Evolutionary conservation across 2,888 invertebrate species (phyloP), one percentile per base, ranked within the genome.

Genomic region (Bellardia pandia): DNA sequence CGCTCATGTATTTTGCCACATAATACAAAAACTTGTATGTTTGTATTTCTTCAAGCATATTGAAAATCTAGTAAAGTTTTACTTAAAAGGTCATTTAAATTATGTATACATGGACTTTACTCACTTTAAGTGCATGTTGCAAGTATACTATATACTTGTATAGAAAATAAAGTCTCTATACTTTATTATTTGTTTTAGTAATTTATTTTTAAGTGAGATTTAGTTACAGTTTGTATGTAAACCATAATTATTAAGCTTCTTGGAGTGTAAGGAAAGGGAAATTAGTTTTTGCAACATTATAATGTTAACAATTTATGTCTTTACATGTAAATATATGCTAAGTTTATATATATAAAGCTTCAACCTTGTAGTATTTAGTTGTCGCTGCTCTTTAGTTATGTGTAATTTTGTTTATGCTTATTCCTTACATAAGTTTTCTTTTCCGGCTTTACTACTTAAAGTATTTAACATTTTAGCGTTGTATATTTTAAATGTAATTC

Each of bases 21-120:
- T 60, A 30, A 30, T 4, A 33, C 51, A 40, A 42, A 2, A 16
- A 16, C 56, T 23, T n/a, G 11, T 30, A 56, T 62, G 51, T n/a
- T 23, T 60, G 2, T 13, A 40, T 40, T 23, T n/a, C 9, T 16
- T 53, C 51, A 51, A 40, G 33, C 37, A 66, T 74, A 33, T 37
- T n/a, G 30, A 42, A 66, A 37, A 42, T 8, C 42, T 69, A 62
- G 40, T 75, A 30, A 11, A n/a, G 37, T 75, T 69, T 53, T 16
- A 69, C 37, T 69, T 60, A 76, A 84, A 66, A 66, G 83, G 83
- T 84, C 66, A 78, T 69, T 82, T 60, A 68, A 75, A 75, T 69
- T 75, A 58, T 48, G 33, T 16, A 75, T 16, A 51, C n/a, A 58
- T 13, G 62, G n/a, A 45, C 23, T 62, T 3, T 74, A 56, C 4